A percentile compares a stretch with the other conserved stretches of the same genome.
Evolutionary conservation across 23 tunicate species (phyloP).

Genomic region (Trididemnum nubilum): DNA sequence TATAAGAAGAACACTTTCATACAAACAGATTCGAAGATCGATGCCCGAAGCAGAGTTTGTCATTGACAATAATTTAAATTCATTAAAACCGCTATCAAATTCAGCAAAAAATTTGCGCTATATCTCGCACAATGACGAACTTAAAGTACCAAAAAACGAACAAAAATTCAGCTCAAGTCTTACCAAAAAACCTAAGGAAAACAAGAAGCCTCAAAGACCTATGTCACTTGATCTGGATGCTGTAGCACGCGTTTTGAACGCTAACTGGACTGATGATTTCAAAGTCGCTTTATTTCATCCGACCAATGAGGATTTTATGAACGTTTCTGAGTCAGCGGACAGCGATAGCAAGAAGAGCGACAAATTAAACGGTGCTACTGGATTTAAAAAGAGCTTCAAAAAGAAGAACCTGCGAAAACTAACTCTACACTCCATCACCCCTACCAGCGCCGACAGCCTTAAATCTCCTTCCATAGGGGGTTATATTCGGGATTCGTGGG

Average conservation of each 20-base stretch:
- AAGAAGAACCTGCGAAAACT: constrained; percentile 25
- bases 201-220: not conserved
- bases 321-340: not conserved
- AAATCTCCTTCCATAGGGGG: constrained; percentile 49
- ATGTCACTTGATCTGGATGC: constrained; percentile 33
- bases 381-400: constrained; percentile 4
- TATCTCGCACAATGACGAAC: not conserved
- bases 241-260: not conserved
- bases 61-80: not conserved
- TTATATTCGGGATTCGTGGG: constrained; percentile 52
- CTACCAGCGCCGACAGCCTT: not conserved
- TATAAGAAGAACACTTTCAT: constrained; percentile 21
- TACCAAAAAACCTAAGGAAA: not conserved
- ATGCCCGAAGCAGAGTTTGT: not conserved
- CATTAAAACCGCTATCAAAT: constrained; percentile 3
- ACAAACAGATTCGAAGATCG: not conserved
- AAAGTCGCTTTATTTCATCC: constrained; percentile 22
- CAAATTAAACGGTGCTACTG: not conserved
- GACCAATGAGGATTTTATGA: not conserved
- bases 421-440: not conserved
- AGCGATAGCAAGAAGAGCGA: not conserved
- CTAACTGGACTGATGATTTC: constrained; percentile 18
- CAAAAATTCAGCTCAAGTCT: not conserved
- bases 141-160: not conserved
- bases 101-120: not conserved